Percentiles rank a stretch among this genome's conserved stretches.
phyloP scores from a whole-genome alignment of 1,140 invertebrate species.

The Ceratina calcarata region DNA sequence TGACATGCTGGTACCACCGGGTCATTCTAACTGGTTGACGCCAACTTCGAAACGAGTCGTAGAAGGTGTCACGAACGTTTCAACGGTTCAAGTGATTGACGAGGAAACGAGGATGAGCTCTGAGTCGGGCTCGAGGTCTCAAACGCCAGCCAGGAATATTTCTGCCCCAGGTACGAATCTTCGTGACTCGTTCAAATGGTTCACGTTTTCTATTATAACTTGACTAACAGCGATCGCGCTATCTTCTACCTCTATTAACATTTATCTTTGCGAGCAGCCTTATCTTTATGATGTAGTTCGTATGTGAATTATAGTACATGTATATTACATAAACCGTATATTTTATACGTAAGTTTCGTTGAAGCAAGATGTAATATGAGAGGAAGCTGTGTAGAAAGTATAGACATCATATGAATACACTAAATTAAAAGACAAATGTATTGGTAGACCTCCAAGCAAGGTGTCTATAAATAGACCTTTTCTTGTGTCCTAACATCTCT shows the following conservation, averaged over 20 bases:
- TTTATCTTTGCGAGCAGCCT: constrained; percentile 7
- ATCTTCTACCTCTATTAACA: background rate
- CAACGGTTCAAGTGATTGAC: constrained; percentile 86
- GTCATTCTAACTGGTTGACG: constrained; percentile 75
- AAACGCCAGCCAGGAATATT: constrained; percentile 80
- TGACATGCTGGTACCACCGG: constrained; percentile 54
- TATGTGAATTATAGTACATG: constrained; percentile 3
- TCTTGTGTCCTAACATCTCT: constrained; percentile 69
- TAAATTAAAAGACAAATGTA: constrained; percentile 68
- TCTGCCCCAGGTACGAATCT: constrained; percentile 66
- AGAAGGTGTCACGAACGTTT: constrained; percentile 66
- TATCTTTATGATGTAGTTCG: no score
- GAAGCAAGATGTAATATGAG: background rate
- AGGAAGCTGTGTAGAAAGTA: background rate
- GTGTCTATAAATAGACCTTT: constrained; percentile 78
- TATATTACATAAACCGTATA: background rate
- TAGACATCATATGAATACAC: constrained; percentile 58
- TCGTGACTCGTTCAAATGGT: background rate
- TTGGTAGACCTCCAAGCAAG: constrained; percentile 76
- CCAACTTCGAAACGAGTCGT: constrained; percentile 71
- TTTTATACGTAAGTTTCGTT: background rate
- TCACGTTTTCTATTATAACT: background rate
- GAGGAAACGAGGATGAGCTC: constrained; percentile 94
- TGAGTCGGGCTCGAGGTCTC: constrained; percentile 81
- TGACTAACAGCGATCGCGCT: background rate